Percentiles rank a stretch among this genome's conserved stretches.
These are phyloP conservation scores for Drosophila arawakana DNA, from an alignment of 1,140 invertebrate species.

Conservation along the genomic window DNA sequence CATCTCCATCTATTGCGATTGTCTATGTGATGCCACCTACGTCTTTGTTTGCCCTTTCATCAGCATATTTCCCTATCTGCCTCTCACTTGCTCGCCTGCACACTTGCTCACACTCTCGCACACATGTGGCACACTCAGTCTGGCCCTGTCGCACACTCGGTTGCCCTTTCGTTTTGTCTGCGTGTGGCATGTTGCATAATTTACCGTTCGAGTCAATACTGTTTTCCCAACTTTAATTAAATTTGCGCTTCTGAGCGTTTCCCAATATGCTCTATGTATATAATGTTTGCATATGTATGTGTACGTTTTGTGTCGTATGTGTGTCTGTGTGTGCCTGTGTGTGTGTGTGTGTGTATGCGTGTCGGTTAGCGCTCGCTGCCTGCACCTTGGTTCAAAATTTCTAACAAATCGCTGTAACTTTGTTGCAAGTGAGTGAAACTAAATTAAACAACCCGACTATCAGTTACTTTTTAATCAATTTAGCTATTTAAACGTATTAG, in stretches of 20 bases:
- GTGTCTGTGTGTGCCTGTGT: slow-evolving; percentile 17
- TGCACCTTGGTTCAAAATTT: slow-evolving; percentile 60
- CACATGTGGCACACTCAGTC: not conserved
- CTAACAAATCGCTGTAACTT: slow-evolving; percentile 59
- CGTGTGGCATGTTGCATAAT: slow-evolving; percentile 75
- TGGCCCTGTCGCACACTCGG: not conserved
- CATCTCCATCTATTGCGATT: slow-evolving; percentile 71
- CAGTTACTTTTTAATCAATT: no score
- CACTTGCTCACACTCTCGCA: not conserved
- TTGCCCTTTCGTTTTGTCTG: slow-evolving; percentile 51
- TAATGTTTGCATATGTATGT: slow-evolving; percentile 8
- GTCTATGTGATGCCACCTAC: slow-evolving; percentile 48
- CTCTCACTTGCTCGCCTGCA: not conserved
- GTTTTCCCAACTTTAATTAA: slow-evolving; percentile 81
- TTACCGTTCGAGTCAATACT: slow-evolving; percentile 79
- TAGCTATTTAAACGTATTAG: no score
- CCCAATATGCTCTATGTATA: slow-evolving; percentile 36
- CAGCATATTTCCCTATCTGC: slow-evolving; percentile 18
- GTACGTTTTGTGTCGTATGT: not conserved
- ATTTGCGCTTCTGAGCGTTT: slow-evolving; percentile 70
- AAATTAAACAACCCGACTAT: no score
- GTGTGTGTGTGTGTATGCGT: slow-evolving; percentile 8
- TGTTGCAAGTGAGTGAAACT: slow-evolving; percentile 12
- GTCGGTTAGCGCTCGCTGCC: slow-evolving; percentile 1
- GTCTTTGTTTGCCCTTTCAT: slow-evolving; percentile 58